Evolutionary conservation across 2,113 vertebrate genomes (phyloP), one percentile per base, ranked within the genome.

Genomic region (Gavia stellata): DNA sequence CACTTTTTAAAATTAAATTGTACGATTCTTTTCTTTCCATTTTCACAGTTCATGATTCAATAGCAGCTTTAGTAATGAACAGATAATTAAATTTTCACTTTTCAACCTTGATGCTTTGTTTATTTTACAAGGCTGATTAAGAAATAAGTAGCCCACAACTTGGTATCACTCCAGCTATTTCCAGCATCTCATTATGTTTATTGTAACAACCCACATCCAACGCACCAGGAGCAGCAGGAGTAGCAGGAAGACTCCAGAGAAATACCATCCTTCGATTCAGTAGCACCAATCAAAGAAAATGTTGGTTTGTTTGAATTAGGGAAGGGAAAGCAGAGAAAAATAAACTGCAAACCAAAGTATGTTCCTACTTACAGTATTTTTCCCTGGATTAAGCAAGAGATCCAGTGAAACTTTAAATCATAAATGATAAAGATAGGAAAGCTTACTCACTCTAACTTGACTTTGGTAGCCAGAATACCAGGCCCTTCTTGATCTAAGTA

Each of bases 321-420:
- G 91, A 94, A 93, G 77, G 80, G 63, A 94, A 79, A 78, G 77
- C 61, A 78, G 88, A 95, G 94, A 89, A 91, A 96, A 97, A 97
- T 89, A 96, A 95, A 94, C 92, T 94, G 77, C 55, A 94, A 92
- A 86, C 90, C 95, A 11, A 95, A 94, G 36, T 86, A 87, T 91
- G 94, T 94, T 96, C 88, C 86, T 79, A 5, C 77, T 86, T 24
- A n/a, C 11, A 61, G 3, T 49, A 55, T 80, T 59, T 89, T 75
- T 49, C 91, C 36, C 58, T 6, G 49, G 50, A 75, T 33, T 67
- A 11, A 94, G 75, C 61, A 53, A 78, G 61, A 65, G n/a, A 91
- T 61, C 44, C 83, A 70, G 34, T 18, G 17, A 31, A 65, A 74
- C 49, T 61, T 74, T 34, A 66, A 86, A 62, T 65, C 36, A 38